Evolutionary conservation across 2,113 vertebrate genomes (phyloP), one percentile per base, ranked within the genome.

Genomic region (Oncorhynchus clarkii): DNA sequence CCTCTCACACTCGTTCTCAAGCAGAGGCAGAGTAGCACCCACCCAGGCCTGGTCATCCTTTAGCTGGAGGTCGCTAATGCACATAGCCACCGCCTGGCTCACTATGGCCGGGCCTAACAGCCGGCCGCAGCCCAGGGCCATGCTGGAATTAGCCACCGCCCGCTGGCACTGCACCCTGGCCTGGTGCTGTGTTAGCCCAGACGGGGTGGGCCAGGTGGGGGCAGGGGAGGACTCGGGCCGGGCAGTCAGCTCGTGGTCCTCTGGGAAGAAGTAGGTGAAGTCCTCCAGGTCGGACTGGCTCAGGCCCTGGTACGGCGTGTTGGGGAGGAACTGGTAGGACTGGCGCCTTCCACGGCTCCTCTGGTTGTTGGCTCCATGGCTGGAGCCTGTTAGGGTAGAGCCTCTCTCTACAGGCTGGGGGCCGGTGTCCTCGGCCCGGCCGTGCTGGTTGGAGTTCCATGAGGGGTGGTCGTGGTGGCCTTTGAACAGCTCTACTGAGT

Each of bases 1-100:
- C 83, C 90, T 94, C 90, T 98, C 96, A 74, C 96, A 98, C 92
- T 97, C 96, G 20, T 97, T 99, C 88, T 98, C 96, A 80, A 98
- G 89, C 81, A 98, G 91, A 3, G 96, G 89, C 24, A 96, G 24
- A 0, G 91, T 92, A 5, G 92, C 94, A 29, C 89, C 92, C 84
- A 94, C 85, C 97, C 96, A 97, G 0, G 84, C 67, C 27, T 80
- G 85, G 45, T 97, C 94, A 48, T 97, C 96, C 82, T 99, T 99
- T 66, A 96, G 85, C 77, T 94, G 93, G 20, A 97, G 76, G 88
- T 98, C 96, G 22, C 87, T 83, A 11, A 97, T 31, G 0, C 96
- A 98, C 91, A 98, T 96, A 1, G 76, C 39, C n/a, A 94, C 20
- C 0, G 90, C 59, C 0, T 69, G 90, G 71, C 29, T 22, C 2